These are phyloP conservation scores for Aptenodytes patagonicus DNA, from an alignment of 2,113 vertebrate genomes.

Conservation along the genomic window DNA sequence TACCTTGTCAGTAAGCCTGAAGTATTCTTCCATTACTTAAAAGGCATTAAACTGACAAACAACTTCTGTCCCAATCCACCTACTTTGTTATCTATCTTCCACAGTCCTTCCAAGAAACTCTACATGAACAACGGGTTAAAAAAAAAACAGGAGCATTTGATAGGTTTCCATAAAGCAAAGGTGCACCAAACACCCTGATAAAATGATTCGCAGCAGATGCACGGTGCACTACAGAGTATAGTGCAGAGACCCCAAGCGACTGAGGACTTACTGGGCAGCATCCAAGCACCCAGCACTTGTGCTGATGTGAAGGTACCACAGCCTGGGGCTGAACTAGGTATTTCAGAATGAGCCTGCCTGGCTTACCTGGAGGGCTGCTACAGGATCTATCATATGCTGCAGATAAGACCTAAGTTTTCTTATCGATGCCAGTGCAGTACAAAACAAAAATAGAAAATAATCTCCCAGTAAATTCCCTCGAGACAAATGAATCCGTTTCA, in stretches of 20 bases:
- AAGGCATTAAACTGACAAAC: not conserved
- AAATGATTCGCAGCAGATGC: accelerated
- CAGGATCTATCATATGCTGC: not conserved
- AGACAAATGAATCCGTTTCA: not conserved
- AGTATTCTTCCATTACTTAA: not conserved
- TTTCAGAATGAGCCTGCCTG: not conserved
- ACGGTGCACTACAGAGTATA: no score
- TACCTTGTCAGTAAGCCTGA: not conserved
- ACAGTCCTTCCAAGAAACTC: not conserved
- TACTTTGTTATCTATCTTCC: not conserved
- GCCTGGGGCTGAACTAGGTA: not conserved
- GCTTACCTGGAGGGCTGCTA: not conserved
- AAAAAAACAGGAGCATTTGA: not conserved
- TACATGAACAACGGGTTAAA: not conserved
- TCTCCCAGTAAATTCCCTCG: not conserved
- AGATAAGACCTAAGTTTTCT: not conserved
- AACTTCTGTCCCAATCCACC: not conserved
- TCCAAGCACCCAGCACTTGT: not conserved
- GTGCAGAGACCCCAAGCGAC: not conserved
- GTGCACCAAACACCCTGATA: not conserved
- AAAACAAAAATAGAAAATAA: not conserved
- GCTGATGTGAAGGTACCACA: not conserved
- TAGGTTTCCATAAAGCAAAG: not conserved
- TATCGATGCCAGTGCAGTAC: accelerated
- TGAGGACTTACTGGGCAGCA: not conserved